Evolutionary conservation across 1,140 invertebrate species (phyloP), one percentile per base, ranked within the genome.

Genomic region (Arion vulgaris): DNA sequence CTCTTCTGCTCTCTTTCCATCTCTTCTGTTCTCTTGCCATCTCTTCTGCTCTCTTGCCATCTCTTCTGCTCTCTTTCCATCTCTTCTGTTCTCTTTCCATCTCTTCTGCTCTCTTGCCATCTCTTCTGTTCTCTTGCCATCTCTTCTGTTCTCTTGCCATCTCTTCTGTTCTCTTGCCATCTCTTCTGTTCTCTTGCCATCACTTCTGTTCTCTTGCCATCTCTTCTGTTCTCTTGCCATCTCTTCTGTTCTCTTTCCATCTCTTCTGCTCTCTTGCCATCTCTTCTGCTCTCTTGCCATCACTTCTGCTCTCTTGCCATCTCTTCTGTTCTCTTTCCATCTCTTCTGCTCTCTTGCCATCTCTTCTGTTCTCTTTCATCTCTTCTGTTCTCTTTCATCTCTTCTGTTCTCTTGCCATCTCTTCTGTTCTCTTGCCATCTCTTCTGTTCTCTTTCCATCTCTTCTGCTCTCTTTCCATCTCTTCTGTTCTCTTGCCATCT

Each of bases 201-300:
- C 38, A 15, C 38, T 9, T 73, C 71, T 73, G 9, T 73, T 36
- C 26, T 36, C 36, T 36, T 36, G 9, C 38, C 9, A 32, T 39
- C 38, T 34, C 38, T 36, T 73, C 34, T 73, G 26, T 73, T 36
- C 36, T 39, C 26, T 26, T 36, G 26, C 38, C 15, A 32, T 9
- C 32, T 73, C 71, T 73, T 41, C 38, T 36, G 11, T 41, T 73
- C n/a, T n/a, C n/a, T n/a, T n/a, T n/a, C n/a, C n/a, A n/a, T n/a
- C n/a, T n/a, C n/a, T n/a, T n/a, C n/a, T 9, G 11, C n/a, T 73
- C 71, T 73, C 38, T 73, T 13, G 15, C 38, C 38, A 15, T 36
- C 71, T 73, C 71, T 73, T 34, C 38, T 36, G 15, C 71, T 39
- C 38, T 39, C n/a, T 39, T n/a, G 9, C 71, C 36, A 15, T 73